Percentiles rank a stretch among this genome's conserved stretches.
Evolutionary conservation across 2,797 vertebrate genomes (phyloP).

Genomic region (Rhabdomys pumilio): DNA sequence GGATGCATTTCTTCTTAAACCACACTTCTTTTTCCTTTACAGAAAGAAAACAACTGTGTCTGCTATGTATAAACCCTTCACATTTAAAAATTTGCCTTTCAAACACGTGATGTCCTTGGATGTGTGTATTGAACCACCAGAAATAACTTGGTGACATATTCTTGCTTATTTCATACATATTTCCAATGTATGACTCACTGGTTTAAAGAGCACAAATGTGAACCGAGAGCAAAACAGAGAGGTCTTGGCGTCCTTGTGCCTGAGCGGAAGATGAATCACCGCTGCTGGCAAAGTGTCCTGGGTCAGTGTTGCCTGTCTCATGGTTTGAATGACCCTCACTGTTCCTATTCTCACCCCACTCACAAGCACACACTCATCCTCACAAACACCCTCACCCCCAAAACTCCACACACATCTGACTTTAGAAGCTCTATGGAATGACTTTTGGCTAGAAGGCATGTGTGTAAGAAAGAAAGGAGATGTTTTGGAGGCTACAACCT

Average conservation of each 20-base stretch:
- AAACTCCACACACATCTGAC: slow-evolving; percentile 73
- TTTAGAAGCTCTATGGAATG: slow-evolving; percentile 75
- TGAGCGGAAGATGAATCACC: slow-evolving; percentile 78
- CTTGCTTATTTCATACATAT: slow-evolving; percentile 85
- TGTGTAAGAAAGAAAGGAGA: slow-evolving; percentile 76
- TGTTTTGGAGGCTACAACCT: slow-evolving; percentile 79
- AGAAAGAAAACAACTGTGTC: slow-evolving; percentile 69
- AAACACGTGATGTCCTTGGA: slow-evolving; percentile 80
- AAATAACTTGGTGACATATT: slow-evolving; percentile 85
- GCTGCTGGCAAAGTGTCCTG: slow-evolving; percentile 39
- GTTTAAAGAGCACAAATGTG: slow-evolving; percentile 85
- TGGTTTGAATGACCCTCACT: slow-evolving; percentile 79
- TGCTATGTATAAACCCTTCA: slow-evolving; percentile 71
- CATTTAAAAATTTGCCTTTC: slow-evolving; percentile 82
- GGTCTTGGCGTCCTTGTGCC: slow-evolving; percentile 83
- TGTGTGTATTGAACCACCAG: slow-evolving; percentile 83
- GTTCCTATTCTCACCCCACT: slow-evolving; percentile 31
- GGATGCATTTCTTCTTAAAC: slow-evolving; percentile 57
- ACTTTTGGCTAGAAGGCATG: slow-evolving; percentile 79
- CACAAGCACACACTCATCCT: slow-evolving; percentile 41
- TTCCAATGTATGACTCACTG: slow-evolving; percentile 83
- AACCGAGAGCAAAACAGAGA: slow-evolving; percentile 82
- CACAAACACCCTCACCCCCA: slow-evolving; percentile 20
- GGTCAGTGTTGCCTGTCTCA: slow-evolving; percentile 72
- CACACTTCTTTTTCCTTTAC: slow-evolving; percentile 53